Percentiles rank a stretch among this genome's conserved stretches.
Conservation (phyloP, 2,797 vertebrate genomes). For the Enteromius paludinosus region DNA sequence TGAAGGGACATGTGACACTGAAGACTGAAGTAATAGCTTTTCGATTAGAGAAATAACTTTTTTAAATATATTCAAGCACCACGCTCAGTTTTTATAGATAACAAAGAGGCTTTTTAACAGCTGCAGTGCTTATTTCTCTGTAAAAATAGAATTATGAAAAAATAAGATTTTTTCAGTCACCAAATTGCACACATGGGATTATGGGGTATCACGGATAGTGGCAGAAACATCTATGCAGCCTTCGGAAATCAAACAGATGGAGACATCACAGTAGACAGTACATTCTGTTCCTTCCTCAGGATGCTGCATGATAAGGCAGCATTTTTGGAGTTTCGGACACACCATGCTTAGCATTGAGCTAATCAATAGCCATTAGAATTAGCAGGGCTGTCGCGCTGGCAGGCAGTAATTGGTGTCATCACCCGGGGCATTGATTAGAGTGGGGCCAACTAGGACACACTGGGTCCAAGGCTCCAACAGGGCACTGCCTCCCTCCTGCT, state of each 20-base stretch:
- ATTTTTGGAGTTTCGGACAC: slow-evolving; percentile 23
- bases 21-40: background rate
- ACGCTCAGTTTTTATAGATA: background rate
- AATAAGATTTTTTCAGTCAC: background rate
- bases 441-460: slow-evolving; percentile 53
- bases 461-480: slow-evolving; percentile 38
- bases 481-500: slow-evolving; percentile 15
- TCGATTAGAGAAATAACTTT: background rate
- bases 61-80: background rate
- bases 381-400: slow-evolving; percentile 74
- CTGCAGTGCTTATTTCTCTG: background rate
- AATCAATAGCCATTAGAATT: slow-evolving; percentile 81
- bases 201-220: background rate
- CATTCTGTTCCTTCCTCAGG: slow-evolving; percentile 8
- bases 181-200: background rate
- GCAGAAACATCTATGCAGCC: slow-evolving; percentile 2
- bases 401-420: slow-evolving; percentile 77
- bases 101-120: slow-evolving; percentile 4
- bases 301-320: slow-evolving; percentile 8
- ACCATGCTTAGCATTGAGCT: slow-evolving; percentile 60
- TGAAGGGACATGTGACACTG: background rate
- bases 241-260: slow-evolving; percentile 16
- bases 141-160: background rate
- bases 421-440: slow-evolving; percentile 64
- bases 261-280: background rate